Conservation (phyloP, 2,797 vertebrate genomes). For the Oryzias dopingdopingensis region DNA sequence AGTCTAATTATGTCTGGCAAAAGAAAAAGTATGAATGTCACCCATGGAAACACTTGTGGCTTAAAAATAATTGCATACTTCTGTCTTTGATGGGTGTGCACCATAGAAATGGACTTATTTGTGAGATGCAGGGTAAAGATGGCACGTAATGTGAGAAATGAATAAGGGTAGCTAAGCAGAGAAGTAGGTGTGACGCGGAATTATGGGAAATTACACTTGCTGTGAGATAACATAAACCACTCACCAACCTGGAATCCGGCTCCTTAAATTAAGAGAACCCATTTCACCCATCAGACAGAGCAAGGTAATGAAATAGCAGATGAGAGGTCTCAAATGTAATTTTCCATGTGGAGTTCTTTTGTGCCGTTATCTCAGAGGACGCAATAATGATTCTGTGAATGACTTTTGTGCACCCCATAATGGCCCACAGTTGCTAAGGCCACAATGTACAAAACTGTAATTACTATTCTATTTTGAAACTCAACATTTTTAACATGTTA, state of each 20-base stretch:
- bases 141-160: constrained; percentile 69
- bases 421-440: constrained; percentile 79
- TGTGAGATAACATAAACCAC: constrained; percentile 81
- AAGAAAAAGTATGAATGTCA: constrained; percentile 77
- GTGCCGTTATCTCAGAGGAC: constrained; percentile 81
- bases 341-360: constrained; percentile 83
- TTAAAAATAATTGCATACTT: constrained; percentile 82
- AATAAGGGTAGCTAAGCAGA: constrained; percentile 74
- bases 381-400: constrained; percentile 83
- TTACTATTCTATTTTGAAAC: constrained; percentile 81
- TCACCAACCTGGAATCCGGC: constrained; percentile 80
- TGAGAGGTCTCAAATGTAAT: constrained; percentile 83
- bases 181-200: constrained; percentile 77
- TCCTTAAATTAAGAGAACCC: constrained; percentile 85
- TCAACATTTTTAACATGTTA: constrained; percentile 69
- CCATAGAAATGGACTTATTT: constrained; percentile 88
- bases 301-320: constrained; percentile 84
- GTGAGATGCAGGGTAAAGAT: constrained; percentile 69
- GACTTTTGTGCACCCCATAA: constrained; percentile 81
- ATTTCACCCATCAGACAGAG: constrained; percentile 80
- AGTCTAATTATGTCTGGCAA: constrained; percentile 78
- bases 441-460: constrained; percentile 79
- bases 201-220: constrained; percentile 84
- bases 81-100: constrained; percentile 72
- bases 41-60: constrained; percentile 76